A percentile compares a stretch with the other conserved stretches of the same genome.
phyloP scores from a whole-genome alignment of 2,113 vertebrate species.

The Hirundichthys speculiger region DNA sequence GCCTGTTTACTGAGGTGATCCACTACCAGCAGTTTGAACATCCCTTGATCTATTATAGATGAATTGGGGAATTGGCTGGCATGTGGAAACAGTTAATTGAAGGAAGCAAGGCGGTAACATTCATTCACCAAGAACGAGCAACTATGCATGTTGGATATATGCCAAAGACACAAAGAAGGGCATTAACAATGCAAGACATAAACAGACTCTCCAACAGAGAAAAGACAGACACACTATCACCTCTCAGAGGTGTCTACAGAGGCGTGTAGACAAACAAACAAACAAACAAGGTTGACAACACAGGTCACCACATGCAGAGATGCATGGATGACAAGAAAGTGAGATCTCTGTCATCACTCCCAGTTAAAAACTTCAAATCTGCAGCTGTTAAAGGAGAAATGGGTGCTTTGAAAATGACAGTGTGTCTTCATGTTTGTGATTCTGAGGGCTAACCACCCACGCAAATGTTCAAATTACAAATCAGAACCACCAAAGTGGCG shows the following conservation, averaged over 20 bases:
- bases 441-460: slow-evolving; percentile 48
- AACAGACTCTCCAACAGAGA: slow-evolving; percentile 3
- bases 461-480: slow-evolving; percentile 54
- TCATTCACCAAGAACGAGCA: slow-evolving; percentile 33
- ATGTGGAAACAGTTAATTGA: slow-evolving; percentile 32
- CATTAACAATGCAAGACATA: slow-evolving; percentile 10
- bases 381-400: slow-evolving; percentile 8
- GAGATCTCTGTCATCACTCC: slow-evolving; percentile 18
- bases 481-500: slow-evolving; percentile 24
- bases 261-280: slow-evolving; percentile 2
- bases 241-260: slow-evolving; percentile 2
- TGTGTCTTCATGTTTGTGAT: slow-evolving; percentile 3
- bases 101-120: slow-evolving; percentile 37
- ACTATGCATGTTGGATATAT: slow-evolving; percentile 28
- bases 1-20: slow-evolving; percentile 56
- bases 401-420: slow-evolving; percentile 11
- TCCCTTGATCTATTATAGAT: slow-evolving; percentile 78
- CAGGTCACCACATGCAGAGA: slow-evolving; percentile 15
- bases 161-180: slow-evolving; percentile 19
- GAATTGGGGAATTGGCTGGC: slow-evolving; percentile 56
- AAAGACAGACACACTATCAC: background rate
- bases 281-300: background rate
- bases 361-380: slow-evolving; percentile 13
- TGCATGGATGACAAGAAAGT: slow-evolving; percentile 31
- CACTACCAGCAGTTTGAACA: slow-evolving; percentile 44